Base-by-base conservation (phyloP, 2,797 vertebrate species). In the Labroides dimidiatus region DNA sequence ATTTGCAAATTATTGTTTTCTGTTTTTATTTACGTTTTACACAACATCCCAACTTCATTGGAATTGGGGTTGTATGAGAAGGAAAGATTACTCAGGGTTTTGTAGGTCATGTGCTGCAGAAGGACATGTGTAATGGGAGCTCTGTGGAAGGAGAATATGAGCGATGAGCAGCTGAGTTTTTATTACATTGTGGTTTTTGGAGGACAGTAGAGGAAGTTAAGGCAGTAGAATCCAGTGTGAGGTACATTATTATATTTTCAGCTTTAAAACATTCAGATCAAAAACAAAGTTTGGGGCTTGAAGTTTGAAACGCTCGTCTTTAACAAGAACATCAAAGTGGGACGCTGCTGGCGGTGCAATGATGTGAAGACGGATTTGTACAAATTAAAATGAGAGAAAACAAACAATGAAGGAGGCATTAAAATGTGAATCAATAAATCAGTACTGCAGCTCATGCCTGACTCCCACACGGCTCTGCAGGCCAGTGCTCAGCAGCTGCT, bases 391-490 rank as follows among this genome's bases (percentile, higher is more conserved):
- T 9, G 30, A 33, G 30, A 54, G 15, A 19, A 41, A 64, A 69
- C 30, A 33, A 33, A 33, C 30, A 33, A 33, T 33, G 17, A 72
- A 47, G 56, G 7, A 60, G 64, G 19, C 19, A 19, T 54, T 52
- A 24, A 57, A 66, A 47, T 64, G 24, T 41, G 64, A 80, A 67
- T 83, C 58, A 69, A 87, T 84, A 77, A 74, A 77, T 83, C 67
- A 72, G 45, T 44, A 45, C 30, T 52, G 17, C 33, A 57, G 27
- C 66, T 59, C 19, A 56, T 49, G 47, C 54, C 57, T 1, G 11
- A 68, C 61, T 61, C 81, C 64, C 64, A 75, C 81, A 74, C 48
- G 56, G 42, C 27, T 49, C 23, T 71, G 64, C 73, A 69, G 54
- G 55, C 33, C 37, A n/a, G 42, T 10, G 55, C 72, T 24, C 55